Evolutionary conservation across 2,113 vertebrate species (phyloP).

Genomic region (Forbesichthys papilliferus): DNA sequence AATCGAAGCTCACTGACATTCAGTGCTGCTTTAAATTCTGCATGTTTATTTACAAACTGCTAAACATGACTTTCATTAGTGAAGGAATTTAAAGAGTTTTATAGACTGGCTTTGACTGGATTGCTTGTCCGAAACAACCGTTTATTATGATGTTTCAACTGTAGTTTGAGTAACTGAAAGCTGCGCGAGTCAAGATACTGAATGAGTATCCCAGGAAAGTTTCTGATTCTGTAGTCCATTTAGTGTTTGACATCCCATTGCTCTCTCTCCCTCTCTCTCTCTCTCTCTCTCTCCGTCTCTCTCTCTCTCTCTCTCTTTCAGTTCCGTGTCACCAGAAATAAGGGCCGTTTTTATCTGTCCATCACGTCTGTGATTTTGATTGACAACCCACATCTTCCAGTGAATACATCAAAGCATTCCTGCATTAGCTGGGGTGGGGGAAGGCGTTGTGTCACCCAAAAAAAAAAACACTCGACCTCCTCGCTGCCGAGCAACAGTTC

Average conservation of each 20-base stretch:
- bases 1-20: too few relatives aligned
- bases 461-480: too few relatives aligned
- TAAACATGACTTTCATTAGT: background rate
- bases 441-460: too few relatives aligned
- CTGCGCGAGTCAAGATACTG: background rate
- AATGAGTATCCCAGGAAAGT: conserved; percentile 39
- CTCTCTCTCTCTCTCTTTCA: background rate
- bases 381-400: background rate
- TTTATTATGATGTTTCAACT: conserved; percentile 1
- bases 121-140: too few relatives aligned
- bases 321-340: too few relatives aligned
- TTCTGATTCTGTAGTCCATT: background rate
- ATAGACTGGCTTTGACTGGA: background rate
- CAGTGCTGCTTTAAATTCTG: background rate
- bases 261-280: background rate
- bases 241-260: background rate
- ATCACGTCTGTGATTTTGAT: too few relatives aligned
- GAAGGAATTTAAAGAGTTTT: background rate
- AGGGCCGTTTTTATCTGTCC: background rate
- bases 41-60: background rate
- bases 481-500: conserved; percentile 3
- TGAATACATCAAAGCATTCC: background rate
- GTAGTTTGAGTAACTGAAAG: conserved; percentile 24
- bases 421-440: too few relatives aligned
- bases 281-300: background rate